Evolutionary conservation across 2,797 vertebrate genomes (phyloP), one percentile per base, ranked within the genome.

Genomic region (Enteromius radiatus): DNA sequence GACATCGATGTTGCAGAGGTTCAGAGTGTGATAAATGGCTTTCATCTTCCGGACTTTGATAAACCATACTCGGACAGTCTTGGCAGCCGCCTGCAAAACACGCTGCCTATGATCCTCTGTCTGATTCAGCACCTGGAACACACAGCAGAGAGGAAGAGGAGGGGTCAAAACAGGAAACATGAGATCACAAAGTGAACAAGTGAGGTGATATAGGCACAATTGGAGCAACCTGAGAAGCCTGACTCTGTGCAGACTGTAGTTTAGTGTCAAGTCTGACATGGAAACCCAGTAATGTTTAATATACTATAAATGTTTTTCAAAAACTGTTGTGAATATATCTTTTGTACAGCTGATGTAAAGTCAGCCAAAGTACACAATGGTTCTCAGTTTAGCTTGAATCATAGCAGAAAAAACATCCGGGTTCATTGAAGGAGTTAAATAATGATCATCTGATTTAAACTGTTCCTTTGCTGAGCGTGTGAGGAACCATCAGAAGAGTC

Each of bases 1-100:
- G 88, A 99, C 97, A 0, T 99, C 98, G 1, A 99, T 99, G 91
- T 99, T 99, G 94, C 98, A 99, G 82, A 99, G 95, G 89, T 99
- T 99, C 73, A 99, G 94, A 12, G 98, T 99, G 87, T 99, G 98
- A 94, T 99, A 99, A 91, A 99, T 97, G 28, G 98, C 98, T 94
- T 99, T 99, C 98, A 99, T 99, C 93, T 99, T 99, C 88, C 97
- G 90, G 74, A 99, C 98, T 83, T 99, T 99, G 92, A 99, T 98
- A 93, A 99, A 98, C 98, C 98, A 99, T 59, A 99, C 97, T 0
- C 98, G 93, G 70, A 98, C 92, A 0, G 95, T 98, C 90, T 99
- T 99, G 47, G 98, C 96, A 0, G 97, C 97, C 0, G 98, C 98
- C 92, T 99, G 97, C 80, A 99, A 91, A 84, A 99, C 98, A 84